phyloP scores from a whole-genome alignment of 2,113 vertebrate species.

The Pogona vitticeps region DNA sequence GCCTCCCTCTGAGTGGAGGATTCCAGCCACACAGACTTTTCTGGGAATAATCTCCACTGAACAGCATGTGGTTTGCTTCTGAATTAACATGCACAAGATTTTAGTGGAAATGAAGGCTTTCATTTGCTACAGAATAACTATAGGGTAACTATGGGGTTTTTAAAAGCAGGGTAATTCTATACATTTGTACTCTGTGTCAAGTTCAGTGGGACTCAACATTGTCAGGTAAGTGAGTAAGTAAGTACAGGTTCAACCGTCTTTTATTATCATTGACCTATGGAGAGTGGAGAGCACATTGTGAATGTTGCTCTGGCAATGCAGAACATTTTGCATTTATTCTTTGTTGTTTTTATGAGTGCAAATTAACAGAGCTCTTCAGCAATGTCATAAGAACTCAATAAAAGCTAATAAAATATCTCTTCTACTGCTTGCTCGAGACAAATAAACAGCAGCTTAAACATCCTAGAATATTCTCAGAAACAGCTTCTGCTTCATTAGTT shows the following conservation, averaged over 20 bases:
- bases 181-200: no score
- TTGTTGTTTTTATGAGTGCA: not conserved
- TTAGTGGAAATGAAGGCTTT: no score
- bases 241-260: not conserved
- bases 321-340: not conserved
- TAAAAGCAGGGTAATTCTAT: no score
- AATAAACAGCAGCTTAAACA: conserved; percentile 13
- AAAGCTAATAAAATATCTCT: conserved; percentile 33
- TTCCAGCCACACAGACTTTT: no score
- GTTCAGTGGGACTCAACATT: no score
- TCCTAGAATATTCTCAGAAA: not conserved
- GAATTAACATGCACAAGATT: no score
- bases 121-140: no score
- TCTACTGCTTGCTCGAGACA: conserved; percentile 36
- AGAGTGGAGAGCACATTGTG: not conserved
- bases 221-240: no score
- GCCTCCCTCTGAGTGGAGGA: no score
- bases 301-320: not conserved
- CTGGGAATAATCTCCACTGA: no score
- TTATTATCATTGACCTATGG: not conserved
- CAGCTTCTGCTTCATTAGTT: conserved; percentile 31
- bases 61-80: no score
- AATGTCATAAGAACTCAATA: not conserved
- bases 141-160: no score
- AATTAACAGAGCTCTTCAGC: not conserved